Base-by-base conservation (phyloP, 2,113 vertebrate species). In the Bungarus multicinctus region DNA sequence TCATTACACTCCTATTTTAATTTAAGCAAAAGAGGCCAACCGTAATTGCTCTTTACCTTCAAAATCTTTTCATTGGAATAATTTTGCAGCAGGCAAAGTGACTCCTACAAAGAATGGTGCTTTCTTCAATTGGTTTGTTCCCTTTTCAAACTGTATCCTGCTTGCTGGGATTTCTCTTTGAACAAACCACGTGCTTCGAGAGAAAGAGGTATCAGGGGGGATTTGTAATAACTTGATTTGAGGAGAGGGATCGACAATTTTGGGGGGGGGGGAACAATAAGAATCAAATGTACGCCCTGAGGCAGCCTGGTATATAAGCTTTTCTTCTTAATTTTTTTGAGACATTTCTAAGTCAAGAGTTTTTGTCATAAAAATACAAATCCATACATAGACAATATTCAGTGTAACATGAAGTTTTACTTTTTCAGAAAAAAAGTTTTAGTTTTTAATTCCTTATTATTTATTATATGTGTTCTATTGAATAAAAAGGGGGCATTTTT, bases 1-100 rank as follows among this genome's bases (percentile, higher is more conserved):
- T 97, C 96, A 97, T 98, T 98, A 97, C 96, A 96, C 94, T 96
- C 93, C 93, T 96, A 93, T 96, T 97, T 97, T 95, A 97, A 97
- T 97, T 97, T 97, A 96, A 97, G 96, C 74, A 45, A 96, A 96
- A 91, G 91, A 96, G 95, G 96, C 96, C 92, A 97, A 96, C 91
- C 94, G 97, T 97, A 96, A 97, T 96, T 97, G 96, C 95, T 92
- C 23, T 96, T 97, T 96, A 95, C 94, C 95, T 95, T 45, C 93
- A 91, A 96, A 95, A 89, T 85, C 96, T 96, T 97, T 98, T 97
- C 91, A 97, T 43, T 96, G 39, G 54, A 97, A 97, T 97, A 95
- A 97, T 97, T 98, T 96, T 96, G 95, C 94, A 97, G 94, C 53
- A 87, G 95, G 96, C 95, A 90, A 94, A 94, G 93, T 93, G 94